phyloP scores from a whole-genome alignment of 1,140 invertebrate species.

The Gerris buenoi region DNA sequence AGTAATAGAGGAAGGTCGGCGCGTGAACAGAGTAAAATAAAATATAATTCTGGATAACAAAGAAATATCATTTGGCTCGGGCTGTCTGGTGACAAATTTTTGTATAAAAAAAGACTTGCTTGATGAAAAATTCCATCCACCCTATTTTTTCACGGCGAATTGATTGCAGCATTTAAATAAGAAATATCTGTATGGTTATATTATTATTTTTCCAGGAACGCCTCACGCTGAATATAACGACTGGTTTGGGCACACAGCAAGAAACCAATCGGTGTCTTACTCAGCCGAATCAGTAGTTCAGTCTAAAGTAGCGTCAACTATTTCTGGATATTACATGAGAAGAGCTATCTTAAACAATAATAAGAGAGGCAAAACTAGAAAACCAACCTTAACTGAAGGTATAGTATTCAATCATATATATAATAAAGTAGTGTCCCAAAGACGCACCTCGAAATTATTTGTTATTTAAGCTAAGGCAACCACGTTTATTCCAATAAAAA shows the following conservation, averaged over 20 bases:
- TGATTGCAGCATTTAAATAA: not conserved
- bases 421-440: too few species aligned
- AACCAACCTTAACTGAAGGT: not conserved
- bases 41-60: not conserved
- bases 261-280: constrained; percentile 23
- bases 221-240: constrained; percentile 26
- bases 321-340: constrained; percentile 34
- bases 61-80: not conserved
- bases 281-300: constrained; percentile 33
- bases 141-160: not conserved
- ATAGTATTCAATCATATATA: too few species aligned
- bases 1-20: too few species aligned
- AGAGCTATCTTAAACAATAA: constrained; percentile 25
- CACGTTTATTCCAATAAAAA: too few species aligned
- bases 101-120: not conserved
- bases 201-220: constrained; percentile 11
- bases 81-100: not conserved
- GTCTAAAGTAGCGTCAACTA: constrained; percentile 32
- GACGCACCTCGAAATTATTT: too few species aligned
- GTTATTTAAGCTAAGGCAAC: too few species aligned
- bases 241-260: constrained; percentile 44
- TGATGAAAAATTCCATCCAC: not conserved
- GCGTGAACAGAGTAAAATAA: not conserved
- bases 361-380: not conserved
- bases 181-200: not conserved